These are phyloP conservation scores for Martes martes DNA, from an alignment of 2,113 vertebrate species.

Conservation along the genomic window DNA sequence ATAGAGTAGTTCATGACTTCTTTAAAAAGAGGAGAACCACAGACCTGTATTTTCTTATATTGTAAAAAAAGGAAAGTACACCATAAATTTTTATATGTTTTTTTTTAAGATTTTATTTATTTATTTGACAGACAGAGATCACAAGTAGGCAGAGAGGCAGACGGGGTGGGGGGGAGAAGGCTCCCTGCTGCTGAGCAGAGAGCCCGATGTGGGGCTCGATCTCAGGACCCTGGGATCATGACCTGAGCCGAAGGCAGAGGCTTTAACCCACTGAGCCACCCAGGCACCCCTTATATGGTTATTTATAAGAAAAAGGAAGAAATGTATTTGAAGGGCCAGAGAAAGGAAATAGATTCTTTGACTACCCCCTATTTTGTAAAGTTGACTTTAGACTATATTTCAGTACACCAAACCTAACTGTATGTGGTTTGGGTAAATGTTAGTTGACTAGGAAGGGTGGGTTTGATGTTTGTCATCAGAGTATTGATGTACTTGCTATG, in stretches of 20 bases:
- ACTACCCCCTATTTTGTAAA: neutral
- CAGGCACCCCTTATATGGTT: neutral
- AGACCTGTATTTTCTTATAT: neutral
- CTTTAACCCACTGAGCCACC: no score
- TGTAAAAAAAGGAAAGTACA: neutral
- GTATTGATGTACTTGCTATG: neutral
- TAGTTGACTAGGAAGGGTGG: neutral
- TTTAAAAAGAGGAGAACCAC: neutral
- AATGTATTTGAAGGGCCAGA: neutral
- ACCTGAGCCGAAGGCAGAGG: no score
- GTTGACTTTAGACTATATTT: neutral
- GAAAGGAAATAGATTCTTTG: neutral
- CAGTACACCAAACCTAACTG: neutral
- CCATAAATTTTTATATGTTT: neutral
- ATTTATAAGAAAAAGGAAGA: neutral
- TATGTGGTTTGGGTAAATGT: neutral
- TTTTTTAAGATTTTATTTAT: no score
- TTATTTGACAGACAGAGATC: no score
- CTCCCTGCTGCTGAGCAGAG: no score
- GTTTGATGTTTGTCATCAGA: neutral
- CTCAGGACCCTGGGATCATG: no score
- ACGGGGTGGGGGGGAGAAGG: no score
- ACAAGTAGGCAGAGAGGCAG: no score
- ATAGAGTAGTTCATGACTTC: neutral
- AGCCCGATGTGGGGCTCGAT: no score